A percentile compares a stretch with the other conserved stretches of the same genome.
These are phyloP conservation scores for Tylochromis polylepis DNA, from an alignment of 2,113 vertebrate species.

Conservation along the genomic window DNA sequence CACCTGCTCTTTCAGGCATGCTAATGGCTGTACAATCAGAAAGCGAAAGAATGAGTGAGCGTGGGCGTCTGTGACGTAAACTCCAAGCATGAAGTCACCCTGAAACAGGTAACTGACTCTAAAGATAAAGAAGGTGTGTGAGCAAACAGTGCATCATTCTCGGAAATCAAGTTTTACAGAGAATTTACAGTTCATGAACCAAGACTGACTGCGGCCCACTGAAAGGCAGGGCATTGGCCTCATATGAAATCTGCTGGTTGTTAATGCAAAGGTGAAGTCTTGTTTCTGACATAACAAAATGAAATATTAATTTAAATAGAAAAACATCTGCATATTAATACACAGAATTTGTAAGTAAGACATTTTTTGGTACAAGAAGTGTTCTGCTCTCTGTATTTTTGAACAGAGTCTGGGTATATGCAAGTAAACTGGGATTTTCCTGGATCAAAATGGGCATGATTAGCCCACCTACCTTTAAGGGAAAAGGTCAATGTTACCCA, in stretches of 20 bases:
- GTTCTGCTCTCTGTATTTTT: background rate
- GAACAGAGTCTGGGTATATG: background rate
- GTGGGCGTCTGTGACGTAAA: background rate
- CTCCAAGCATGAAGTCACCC: background rate
- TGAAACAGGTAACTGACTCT: background rate
- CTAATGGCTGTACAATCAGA: background rate
- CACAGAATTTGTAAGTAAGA: background rate
- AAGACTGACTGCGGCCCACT: background rate
- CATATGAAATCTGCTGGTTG: background rate
- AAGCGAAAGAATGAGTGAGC: constrained; percentile 5
- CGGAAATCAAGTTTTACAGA: background rate
- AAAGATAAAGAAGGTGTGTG: background rate
- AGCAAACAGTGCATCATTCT: background rate
- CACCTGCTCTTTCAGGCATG: background rate
- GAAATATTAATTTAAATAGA: background rate
- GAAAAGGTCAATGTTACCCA: background rate
- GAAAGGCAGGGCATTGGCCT: background rate
- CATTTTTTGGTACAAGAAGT: background rate
- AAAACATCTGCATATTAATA: background rate
- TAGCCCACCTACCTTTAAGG: background rate
- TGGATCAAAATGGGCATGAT: background rate
- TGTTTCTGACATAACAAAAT: background rate
- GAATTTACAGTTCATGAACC: background rate
- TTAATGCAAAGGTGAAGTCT: background rate
- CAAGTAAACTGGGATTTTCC: background rate